Evolutionary conservation across 2,113 vertebrate species (phyloP).

Genomic region (Ceyx melanurus): DNA sequence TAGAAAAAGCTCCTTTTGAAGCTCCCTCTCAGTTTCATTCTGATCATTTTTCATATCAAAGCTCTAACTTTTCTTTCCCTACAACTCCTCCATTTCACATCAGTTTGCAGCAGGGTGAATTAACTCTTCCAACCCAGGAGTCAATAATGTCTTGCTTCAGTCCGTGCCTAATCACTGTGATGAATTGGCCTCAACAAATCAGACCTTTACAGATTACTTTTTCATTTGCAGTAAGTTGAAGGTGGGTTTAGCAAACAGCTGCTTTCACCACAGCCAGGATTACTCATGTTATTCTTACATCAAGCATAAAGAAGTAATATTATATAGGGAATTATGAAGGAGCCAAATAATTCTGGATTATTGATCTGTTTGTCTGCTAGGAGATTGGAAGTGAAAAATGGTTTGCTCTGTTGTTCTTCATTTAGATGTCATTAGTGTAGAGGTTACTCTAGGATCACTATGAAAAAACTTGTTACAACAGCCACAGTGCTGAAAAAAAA

Average conservation of each 20-base stretch:
- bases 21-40: constrained; percentile 25
- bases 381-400: constrained; percentile 32
- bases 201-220: constrained; percentile 63
- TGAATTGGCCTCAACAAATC: constrained; percentile 57
- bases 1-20: constrained; percentile 50
- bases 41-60: constrained; percentile 50
- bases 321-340: constrained; percentile 26
- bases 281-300: constrained; percentile 32
- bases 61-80: constrained; percentile 27
- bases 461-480: constrained; percentile 1
- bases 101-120: constrained; percentile 27
- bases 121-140: constrained; percentile 54
- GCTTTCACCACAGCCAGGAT: constrained; percentile 22
- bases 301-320: constrained; percentile 24
- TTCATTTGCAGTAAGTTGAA: constrained; percentile 40
- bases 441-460: neutral
- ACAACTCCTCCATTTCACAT: constrained; percentile 18
- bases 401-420: constrained; percentile 34
- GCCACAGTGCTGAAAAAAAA: neutral
- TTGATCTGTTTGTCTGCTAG: constrained; percentile 27
- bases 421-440: constrained; percentile 29
- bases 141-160: constrained; percentile 26
- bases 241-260: constrained; percentile 40
- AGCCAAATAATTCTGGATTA: constrained; percentile 43
- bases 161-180: constrained; percentile 42